phyloP scores from a whole-genome alignment of 1,140 invertebrate genomes.

The Scaptomyza montana region DNA sequence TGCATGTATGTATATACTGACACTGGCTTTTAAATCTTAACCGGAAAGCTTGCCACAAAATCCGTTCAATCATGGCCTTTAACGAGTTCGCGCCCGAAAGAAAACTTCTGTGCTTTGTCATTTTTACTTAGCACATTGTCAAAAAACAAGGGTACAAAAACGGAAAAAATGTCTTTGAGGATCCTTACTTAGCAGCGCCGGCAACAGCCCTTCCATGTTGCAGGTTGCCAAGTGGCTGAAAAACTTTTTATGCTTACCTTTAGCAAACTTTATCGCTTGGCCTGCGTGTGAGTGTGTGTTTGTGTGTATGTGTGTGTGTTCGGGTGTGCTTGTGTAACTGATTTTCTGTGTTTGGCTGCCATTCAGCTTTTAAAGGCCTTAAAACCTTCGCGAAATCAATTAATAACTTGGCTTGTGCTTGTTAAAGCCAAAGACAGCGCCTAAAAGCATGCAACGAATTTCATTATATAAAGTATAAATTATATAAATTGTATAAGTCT shows the following conservation, averaged over 20 bases:
- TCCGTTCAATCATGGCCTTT: slow-evolving; percentile 60
- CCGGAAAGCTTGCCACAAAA: slow-evolving; percentile 30
- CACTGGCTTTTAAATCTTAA: slow-evolving; percentile 10
- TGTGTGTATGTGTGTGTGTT: slow-evolving; percentile 7
- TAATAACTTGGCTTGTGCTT: slow-evolving; percentile 52
- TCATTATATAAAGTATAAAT: slow-evolving; percentile 42
- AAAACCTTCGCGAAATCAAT: slow-evolving; percentile 65
- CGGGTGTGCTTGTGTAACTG: slow-evolving; percentile 4
- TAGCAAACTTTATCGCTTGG: slow-evolving; percentile 53
- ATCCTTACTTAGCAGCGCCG: slow-evolving; percentile 46
- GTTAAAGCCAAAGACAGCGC: slow-evolving; percentile 16
- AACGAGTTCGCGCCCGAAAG: slow-evolving; percentile 32
- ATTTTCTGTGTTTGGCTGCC: slow-evolving; percentile 7
- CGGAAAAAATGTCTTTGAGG: slow-evolving; percentile 37
- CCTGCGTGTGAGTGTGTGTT: background rate
- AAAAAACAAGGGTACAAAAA: slow-evolving; percentile 9
- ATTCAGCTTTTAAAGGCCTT: slow-evolving; percentile 40
- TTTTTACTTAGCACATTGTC: slow-evolving; percentile 74
- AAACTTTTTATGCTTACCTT: slow-evolving; percentile 62
- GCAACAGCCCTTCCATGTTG: slow-evolving; percentile 32
- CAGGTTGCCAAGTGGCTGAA: slow-evolving; percentile 40
- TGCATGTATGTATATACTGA: background rate
- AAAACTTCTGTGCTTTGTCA: slow-evolving; percentile 62
- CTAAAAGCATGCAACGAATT: slow-evolving; percentile 54
- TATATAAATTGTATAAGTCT: slow-evolving; percentile 60